phyloP scores from a whole-genome alignment of 2,797 vertebrate species.

The Eutrigla gurnardus region DNA sequence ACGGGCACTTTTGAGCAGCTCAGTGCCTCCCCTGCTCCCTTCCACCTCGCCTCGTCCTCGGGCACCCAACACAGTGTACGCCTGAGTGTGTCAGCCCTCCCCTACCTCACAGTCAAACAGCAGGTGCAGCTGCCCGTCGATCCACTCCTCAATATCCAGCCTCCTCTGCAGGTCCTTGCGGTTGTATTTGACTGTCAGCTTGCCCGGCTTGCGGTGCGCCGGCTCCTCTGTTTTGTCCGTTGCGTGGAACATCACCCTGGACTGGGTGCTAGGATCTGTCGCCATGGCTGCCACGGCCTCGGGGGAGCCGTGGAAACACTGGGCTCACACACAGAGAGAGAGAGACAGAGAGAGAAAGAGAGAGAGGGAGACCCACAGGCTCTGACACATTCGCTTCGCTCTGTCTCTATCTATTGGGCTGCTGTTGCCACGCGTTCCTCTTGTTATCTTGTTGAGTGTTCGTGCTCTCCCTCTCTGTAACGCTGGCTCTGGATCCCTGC shows the following conservation, averaged over 20 bases:
- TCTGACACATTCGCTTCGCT: constrained; percentile 36
- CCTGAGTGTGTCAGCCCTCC: constrained; percentile 35
- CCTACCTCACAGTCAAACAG: constrained; percentile 93
- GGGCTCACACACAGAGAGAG: constrained; percentile 12
- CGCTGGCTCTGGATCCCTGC: constrained; percentile 60
- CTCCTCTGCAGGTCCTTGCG: constrained; percentile 94
- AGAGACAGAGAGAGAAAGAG: constrained; percentile 30
- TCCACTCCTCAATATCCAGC: constrained; percentile 97
- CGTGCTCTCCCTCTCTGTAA: constrained; percentile 62
- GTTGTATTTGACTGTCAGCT: constrained; percentile 97
- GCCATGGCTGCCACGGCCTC: constrained; percentile 88
- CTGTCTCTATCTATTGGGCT: constrained; percentile 44
- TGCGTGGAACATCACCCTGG: constrained; percentile 91
- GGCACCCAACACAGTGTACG: constrained; percentile 9
- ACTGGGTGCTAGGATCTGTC: constrained; percentile 86
- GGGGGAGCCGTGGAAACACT: constrained; percentile 72
- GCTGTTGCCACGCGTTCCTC: constrained; percentile 63
- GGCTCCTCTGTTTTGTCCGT: constrained; percentile 87
- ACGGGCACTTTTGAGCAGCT: constrained; percentile 23
- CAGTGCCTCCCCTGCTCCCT: constrained; percentile 16
- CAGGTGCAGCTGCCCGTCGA: constrained; percentile 92
- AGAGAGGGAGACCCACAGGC: constrained; percentile 26
- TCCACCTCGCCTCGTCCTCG: constrained; percentile 29
- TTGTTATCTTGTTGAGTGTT: constrained; percentile 63
- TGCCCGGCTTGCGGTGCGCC: constrained; percentile 89